Conservation (phyloP, 2,113 vertebrate species). For the Daphoenositta chrysoptera region DNA sequence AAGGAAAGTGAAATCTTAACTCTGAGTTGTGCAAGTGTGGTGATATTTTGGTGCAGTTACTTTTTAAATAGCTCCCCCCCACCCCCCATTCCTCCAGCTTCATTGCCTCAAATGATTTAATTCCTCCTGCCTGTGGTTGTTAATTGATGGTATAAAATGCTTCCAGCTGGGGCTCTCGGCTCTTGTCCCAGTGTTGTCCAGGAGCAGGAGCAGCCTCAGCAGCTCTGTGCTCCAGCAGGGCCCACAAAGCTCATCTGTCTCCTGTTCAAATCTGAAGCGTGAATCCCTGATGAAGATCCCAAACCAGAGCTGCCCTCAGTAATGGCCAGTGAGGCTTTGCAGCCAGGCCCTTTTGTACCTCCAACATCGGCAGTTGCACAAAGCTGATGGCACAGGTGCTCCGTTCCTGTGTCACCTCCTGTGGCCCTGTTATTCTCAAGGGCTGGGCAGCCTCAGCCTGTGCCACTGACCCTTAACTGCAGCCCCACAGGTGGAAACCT, state of each 20-base stretch:
- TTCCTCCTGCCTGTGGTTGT: not conserved
- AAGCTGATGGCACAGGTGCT: fast-evolving
- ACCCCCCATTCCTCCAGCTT: not conserved
- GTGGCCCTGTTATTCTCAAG: fast-evolving
- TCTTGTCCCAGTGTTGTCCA: not conserved
- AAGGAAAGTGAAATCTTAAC: not conserved
- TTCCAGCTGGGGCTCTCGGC: not conserved
- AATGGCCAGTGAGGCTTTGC: fast-evolving
- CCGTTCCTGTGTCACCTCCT: not conserved
- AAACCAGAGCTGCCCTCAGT: not conserved
- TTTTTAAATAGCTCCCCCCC: not conserved
- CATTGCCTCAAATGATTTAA: not conserved
- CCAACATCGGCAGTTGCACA: fast-evolving
- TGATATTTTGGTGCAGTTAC: not conserved
- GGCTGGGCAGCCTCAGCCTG: not conserved
- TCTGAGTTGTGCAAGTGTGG: not conserved
- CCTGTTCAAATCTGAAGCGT: not conserved
- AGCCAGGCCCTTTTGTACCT: not conserved
- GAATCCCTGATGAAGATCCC: not conserved
- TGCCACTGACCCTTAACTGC: not conserved
- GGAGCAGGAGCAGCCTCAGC: not conserved
- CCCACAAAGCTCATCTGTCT: not conserved
- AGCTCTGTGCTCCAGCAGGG: too few species aligned
- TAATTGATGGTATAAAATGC: not conserved
- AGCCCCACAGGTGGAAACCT: not conserved